Conservation (phyloP, 2,888 invertebrate species). For the Sphaerophoria rueppellii region DNA sequence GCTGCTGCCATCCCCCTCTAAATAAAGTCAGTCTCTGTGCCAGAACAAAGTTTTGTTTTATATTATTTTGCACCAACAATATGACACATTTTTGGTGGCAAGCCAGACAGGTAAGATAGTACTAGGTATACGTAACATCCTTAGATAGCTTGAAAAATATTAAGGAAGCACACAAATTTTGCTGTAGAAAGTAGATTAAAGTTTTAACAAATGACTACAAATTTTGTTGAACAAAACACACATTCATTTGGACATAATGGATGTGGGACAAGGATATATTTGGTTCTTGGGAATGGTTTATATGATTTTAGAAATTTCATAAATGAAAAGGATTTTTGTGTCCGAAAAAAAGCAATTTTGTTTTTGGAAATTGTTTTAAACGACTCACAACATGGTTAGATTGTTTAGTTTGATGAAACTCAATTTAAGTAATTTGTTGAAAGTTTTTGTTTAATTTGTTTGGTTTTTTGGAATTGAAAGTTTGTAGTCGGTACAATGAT, state of each 20-base stretch:
- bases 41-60: slow-evolving; percentile 28
- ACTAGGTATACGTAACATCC: background rate
- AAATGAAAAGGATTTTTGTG: slow-evolving; percentile 52
- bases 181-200: slow-evolving; percentile 3
- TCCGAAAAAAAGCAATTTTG: slow-evolving; percentile 35
- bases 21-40: slow-evolving; percentile 31
- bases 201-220: slow-evolving; percentile 23
- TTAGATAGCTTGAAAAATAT: background rate
- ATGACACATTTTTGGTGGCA: slow-evolving; percentile 59
- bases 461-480: background rate
- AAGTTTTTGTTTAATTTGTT: slow-evolving; percentile 6
- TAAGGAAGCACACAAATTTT: background rate
- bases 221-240: slow-evolving; percentile 1
- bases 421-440: slow-evolving; percentile 20
- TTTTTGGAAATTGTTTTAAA: slow-evolving; percentile 48
- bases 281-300: background rate
- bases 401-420: slow-evolving; percentile 21
- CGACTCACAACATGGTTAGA: slow-evolving; percentile 34
- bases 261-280: slow-evolving; percentile 5
- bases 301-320: background rate
- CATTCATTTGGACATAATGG: slow-evolving; percentile 21
- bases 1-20: slow-evolving; percentile 4
- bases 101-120: slow-evolving; percentile 36
- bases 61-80: slow-evolving; percentile 27
- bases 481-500: too few species aligned